Evolutionary conservation across 1,140 invertebrate species (phyloP), one percentile per base, ranked within the genome.

Genomic region (Drosophila sproati): DNA sequence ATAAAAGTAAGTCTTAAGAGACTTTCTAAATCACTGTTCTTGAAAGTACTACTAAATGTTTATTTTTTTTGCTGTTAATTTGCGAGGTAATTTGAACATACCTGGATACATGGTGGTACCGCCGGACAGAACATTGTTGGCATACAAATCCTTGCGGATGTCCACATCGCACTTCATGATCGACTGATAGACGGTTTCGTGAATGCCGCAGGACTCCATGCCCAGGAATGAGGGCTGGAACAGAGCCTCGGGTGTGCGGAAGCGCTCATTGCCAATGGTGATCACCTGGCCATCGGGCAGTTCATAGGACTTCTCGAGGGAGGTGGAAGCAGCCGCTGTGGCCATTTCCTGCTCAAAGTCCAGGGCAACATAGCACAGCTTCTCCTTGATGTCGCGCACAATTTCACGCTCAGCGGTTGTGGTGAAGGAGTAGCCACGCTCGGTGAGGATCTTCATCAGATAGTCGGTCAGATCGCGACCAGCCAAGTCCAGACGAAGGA

Each of bases 131-230:
- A 98, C 97, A 80, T 96, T 98, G 95, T 98, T 98, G 94, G 97
- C 97, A 93, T 98, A 98, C 93, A 98, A 93, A 93, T 98, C 97
- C 94, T 97, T 97, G 93, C 96, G 95, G 93, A 98, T 97, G 89
- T 98, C 97, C 2, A 98, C 96, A 91, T 98, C 97, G 92, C 97
- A 98, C 94, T 98, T 98, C 97, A 98, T 98, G 93, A 98, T 98
- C 51, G 97, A 97, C 94, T 98, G 98, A 94, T 98, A 98, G 59
- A 96, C 97, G 70, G 98, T 98, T 93, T 98, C 97, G 91, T 98
- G 97, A 92, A 98, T 97, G 76, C 97, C 97, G 81, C 96, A 96
- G 31, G 96, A 96, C 94, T 98, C 97, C 97, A 98, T 98, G 81
- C 97, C 96, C 92, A 97, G 93, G 95, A 97, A 97, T 4, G 96